phyloP scores from a whole-genome alignment of 1,140 invertebrate species.

The Uloborus diversus region DNA sequence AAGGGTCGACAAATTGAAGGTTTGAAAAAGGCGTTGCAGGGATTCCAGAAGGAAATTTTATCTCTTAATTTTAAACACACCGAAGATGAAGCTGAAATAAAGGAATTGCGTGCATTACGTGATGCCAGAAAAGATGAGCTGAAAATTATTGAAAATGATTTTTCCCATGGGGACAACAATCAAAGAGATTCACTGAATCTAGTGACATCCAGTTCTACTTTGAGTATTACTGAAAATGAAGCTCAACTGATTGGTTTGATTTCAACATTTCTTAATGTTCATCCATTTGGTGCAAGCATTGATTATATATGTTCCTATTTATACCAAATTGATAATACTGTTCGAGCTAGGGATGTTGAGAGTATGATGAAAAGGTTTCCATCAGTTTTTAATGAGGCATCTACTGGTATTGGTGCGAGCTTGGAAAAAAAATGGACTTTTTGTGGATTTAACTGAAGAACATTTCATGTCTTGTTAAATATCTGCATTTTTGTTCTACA shows the following conservation, averaged over 20 bases:
- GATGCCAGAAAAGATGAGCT: constrained; percentile 62
- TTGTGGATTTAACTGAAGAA: constrained; percentile 61
- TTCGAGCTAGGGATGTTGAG: constrained; percentile 79
- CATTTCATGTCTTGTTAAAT: too few relatives aligned
- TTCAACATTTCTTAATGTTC: constrained; percentile 84
- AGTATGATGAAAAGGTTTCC: constrained; percentile 78
- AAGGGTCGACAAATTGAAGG: constrained; percentile 79
- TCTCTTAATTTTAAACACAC: constrained; percentile 73
- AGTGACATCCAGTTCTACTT: background rate
- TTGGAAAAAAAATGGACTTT: constrained; percentile 79
- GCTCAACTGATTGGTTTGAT: constrained; percentile 71
- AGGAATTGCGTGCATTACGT: constrained; percentile 58
- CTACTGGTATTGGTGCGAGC: constrained; percentile 78
- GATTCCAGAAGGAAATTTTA: constrained; percentile 79
- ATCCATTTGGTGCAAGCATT: constrained; percentile 85
- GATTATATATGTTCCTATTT: constrained; percentile 84
- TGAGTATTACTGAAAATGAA: background rate
- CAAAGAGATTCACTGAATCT: background rate
- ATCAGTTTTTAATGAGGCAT: constrained; percentile 78
- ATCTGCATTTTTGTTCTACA: too few relatives aligned
- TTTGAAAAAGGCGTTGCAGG: constrained; percentile 79
- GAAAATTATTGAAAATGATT: constrained; percentile 63
- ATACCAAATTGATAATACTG: constrained; percentile 75
- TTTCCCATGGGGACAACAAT: constrained; percentile 54
- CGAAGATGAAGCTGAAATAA: constrained; percentile 71